phyloP scores from a whole-genome alignment of 2,113 vertebrate species.

The Alectura lathami region DNA sequence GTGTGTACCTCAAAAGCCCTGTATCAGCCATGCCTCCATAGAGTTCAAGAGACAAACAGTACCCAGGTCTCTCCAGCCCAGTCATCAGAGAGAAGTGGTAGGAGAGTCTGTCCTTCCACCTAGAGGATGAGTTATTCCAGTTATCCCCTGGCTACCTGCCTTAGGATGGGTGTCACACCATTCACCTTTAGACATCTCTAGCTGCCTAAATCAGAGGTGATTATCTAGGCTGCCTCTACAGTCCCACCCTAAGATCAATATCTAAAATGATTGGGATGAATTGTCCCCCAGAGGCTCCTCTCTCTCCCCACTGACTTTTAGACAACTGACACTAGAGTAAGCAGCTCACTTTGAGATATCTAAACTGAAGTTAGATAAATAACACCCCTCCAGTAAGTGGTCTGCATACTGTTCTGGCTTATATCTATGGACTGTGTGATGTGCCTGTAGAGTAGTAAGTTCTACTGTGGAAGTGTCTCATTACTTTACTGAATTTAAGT shows the following conservation, averaged over 20 bases:
- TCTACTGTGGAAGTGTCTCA: background rate
- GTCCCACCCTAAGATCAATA: background rate
- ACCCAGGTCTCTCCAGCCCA: background rate
- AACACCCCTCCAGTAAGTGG: background rate
- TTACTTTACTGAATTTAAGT: background rate
- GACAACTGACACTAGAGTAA: background rate
- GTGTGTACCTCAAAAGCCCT: background rate
- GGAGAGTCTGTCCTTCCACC: background rate
- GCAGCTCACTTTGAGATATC: background rate
- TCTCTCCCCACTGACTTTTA: background rate
- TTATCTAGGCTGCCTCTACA: background rate
- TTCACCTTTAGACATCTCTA: background rate
- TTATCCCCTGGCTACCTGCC: background rate
- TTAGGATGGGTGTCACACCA: background rate
- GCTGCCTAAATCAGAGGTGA: background rate
- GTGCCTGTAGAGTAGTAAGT: background rate
- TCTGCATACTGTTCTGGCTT: background rate
- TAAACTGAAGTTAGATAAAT: background rate
- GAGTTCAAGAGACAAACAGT: background rate
- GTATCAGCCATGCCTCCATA: background rate
- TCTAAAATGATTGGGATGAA: background rate
- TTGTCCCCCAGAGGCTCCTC: background rate
- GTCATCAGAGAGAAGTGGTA: background rate
- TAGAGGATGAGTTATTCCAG: background rate
- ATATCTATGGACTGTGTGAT: background rate